Evolutionary conservation across 2,797 vertebrate genomes (phyloP).

Genomic region (Siniperca obscura): DNA sequence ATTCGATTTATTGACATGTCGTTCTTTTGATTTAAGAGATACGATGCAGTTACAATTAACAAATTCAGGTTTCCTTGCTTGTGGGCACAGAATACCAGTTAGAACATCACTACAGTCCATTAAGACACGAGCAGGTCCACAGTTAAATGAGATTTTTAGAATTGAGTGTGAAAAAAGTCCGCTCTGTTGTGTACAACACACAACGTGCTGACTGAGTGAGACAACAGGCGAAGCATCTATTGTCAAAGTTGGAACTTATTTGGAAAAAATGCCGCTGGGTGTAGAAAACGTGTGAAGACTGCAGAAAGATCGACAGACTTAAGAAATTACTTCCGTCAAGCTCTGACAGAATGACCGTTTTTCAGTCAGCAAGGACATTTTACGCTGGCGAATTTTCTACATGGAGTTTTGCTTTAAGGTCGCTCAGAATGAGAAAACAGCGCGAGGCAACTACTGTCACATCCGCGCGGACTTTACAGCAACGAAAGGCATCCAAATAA

Average conservation of each 20-base stretch:
- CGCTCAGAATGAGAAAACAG: neutral
- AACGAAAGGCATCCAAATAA: neutral
- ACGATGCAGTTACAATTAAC: neutral
- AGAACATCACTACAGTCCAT: neutral
- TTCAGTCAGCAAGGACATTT: neutral
- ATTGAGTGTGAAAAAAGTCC: neutral
- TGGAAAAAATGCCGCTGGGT: too few species aligned
- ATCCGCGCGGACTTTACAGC: neutral
- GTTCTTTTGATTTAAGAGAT: neutral
- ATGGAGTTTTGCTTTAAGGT: neutral
- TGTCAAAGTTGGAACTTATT: neutral
- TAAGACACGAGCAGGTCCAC: neutral
- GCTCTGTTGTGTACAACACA: too few species aligned
- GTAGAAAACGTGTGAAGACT: neutral
- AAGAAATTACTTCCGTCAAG: rapidly evolving
- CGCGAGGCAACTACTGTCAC: neutral
- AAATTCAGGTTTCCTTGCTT: neutral
- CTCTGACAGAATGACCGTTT: neutral
- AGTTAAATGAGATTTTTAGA: neutral
- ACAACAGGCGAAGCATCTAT: neutral
- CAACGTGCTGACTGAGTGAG: neutral
- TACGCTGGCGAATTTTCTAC: neutral
- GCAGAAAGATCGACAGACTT: neutral
- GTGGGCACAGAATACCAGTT: neutral
- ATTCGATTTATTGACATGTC: neutral